Percentiles rank a stretch among this genome's conserved stretches.
phyloP scores from a whole-genome alignment of 2,888 invertebrate genomes.

The Odontocerum albicorne region DNA sequence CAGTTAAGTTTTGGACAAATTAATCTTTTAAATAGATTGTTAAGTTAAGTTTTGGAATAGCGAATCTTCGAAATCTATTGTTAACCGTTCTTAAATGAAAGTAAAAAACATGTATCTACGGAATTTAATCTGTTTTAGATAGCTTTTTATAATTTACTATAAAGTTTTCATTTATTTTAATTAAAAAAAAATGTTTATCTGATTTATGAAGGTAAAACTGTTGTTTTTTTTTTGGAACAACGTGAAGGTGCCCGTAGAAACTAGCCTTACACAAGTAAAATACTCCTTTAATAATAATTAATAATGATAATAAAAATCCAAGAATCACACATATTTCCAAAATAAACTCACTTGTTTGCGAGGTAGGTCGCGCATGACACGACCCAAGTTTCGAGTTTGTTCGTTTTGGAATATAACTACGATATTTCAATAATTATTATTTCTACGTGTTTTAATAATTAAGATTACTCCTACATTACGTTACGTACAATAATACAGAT shows the following conservation, averaged over 20 bases:
- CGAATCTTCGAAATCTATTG: too few species aligned
- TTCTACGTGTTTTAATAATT: slow-evolving; percentile 36
- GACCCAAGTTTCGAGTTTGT: slow-evolving; percentile 63
- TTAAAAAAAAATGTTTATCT: too few species aligned
- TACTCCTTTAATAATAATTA: slow-evolving; percentile 33
- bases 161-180: too few species aligned
- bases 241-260: slow-evolving; percentile 16
- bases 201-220: too few species aligned
- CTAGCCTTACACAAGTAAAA: slow-evolving; percentile 29
- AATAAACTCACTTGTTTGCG: slow-evolving; percentile 76
- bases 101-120: too few species aligned
- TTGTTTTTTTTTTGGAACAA: slow-evolving; percentile 6
- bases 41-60: too few species aligned
- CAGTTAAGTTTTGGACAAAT: too few species aligned
- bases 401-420: slow-evolving; percentile 62
- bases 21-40: too few species aligned
- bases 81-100: too few species aligned
- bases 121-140: too few species aligned
- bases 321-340: slow-evolving; percentile 77
- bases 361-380: slow-evolving; percentile 65
- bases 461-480: slow-evolving; percentile 34
- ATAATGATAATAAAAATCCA: slow-evolving; percentile 51
- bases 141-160: too few species aligned
- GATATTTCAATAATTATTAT: slow-evolving; percentile 58
- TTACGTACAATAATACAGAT: slow-evolving; percentile 37